phyloP scores from a whole-genome alignment of 2,113 vertebrate genomes.

The Camelus bactrianus region DNA sequence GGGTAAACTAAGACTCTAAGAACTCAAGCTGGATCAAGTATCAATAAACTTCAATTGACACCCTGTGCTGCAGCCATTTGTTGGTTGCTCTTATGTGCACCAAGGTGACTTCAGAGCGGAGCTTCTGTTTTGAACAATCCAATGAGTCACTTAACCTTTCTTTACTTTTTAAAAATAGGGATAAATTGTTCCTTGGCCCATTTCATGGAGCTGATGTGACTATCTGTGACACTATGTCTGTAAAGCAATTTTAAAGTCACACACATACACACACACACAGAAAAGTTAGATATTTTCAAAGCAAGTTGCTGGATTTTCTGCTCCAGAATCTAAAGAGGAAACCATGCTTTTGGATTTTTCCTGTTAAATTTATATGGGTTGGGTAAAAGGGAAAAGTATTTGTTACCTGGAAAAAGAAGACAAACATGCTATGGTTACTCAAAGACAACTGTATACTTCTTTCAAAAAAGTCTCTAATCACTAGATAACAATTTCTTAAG shows the following conservation, averaged over 20 bases:
- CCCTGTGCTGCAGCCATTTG: background rate
- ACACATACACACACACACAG: background rate
- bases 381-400: background rate
- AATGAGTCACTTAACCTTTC: conserved; percentile 4
- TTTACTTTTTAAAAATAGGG: background rate
- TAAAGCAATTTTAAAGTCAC: background rate
- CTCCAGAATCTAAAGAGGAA: background rate
- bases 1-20: background rate
- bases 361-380: background rate
- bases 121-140: background rate
- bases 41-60: conserved; percentile 11
- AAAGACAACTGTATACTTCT: background rate
- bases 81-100: background rate
- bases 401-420: background rate
- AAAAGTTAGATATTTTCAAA: background rate
- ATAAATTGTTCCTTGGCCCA: background rate
- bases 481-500: background rate
- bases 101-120: background rate
- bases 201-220: background rate
- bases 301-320: background rate
- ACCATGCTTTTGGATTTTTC: background rate
- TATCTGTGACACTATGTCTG: background rate
- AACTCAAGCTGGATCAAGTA: background rate
- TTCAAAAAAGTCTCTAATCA: background rate
- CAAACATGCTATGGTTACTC: background rate